phyloP scores from a whole-genome alignment of 2,888 invertebrate species.

The Drosophila kanekoi region DNA sequence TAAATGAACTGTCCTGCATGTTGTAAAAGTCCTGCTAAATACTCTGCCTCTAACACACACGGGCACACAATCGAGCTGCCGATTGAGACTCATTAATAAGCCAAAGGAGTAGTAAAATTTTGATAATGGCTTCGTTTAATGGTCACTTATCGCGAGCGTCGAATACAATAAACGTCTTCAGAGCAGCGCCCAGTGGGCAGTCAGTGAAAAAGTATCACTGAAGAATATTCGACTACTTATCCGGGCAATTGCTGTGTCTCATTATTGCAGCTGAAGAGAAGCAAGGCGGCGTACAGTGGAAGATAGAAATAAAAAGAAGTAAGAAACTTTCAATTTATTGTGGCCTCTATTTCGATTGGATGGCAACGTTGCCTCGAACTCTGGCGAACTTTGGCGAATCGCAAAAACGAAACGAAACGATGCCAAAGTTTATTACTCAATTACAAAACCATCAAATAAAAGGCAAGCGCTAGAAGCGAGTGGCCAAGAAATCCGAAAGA shows the following conservation, averaged over 20 bases:
- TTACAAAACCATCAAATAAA: conserved; percentile 80
- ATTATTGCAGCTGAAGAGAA: conserved; percentile 33
- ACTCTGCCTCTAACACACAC: not conserved
- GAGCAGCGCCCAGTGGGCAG: conserved; percentile 15
- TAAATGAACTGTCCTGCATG: conserved; percentile 34
- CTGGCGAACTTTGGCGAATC: conserved; percentile 41
- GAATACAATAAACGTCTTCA: conserved; percentile 56
- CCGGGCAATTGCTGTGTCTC: conserved; percentile 39
- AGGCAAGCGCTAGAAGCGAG: conserved; percentile 40
- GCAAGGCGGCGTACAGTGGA: conserved; percentile 2
- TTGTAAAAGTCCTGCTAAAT: conserved; percentile 1
- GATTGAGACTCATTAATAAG: conserved; percentile 58
- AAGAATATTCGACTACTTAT: conserved; percentile 25
- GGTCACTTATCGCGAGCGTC: conserved; percentile 59
- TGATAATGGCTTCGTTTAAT: conserved; percentile 64
- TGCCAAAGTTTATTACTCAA: conserved; percentile 81
- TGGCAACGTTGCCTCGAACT: conserved; percentile 11
- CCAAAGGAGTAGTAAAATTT: conserved; percentile 49
- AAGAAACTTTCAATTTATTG: conserved; percentile 58
- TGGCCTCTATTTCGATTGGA: conserved; percentile 28
- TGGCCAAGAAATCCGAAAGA: conserved; percentile 74
- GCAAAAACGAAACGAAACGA: conserved; percentile 51
- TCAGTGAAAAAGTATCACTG: not conserved
- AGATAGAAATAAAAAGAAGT: conserved; percentile 1
- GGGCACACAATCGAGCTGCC: not conserved